Base-by-base conservation (phyloP, 2,113 vertebrate genomes). In the Hipposideros armiger region DNA sequence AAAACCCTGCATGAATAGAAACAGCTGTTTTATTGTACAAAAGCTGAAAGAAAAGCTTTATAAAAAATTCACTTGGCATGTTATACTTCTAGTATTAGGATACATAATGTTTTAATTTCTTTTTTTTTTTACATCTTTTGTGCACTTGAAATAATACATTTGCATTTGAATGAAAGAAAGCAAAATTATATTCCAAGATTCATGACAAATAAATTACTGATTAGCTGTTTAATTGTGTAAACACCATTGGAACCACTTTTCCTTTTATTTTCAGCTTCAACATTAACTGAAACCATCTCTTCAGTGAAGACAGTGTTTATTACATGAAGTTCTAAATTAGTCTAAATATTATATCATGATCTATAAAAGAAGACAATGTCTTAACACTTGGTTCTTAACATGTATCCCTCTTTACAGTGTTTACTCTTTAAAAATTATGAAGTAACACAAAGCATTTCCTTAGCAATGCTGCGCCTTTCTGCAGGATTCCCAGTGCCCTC, bases 41-140 rank as follows among this genome's bases (percentile, higher is more conserved):
- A 97, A 97, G 87, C 83, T 94, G 91, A 97, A 98, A 98, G 95
- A 98, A 98, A 97, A 93, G 96, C 93, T 56, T 77, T 94, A 86
- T 74, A 81, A 87, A 93, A 93, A 97, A 96, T 97, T 97, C 93
- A 78, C 90, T 97, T 98, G 98, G 94, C 97, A 76, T 91, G 74
- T 97, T 98, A 97, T 96, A 97, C 89, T 85, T 83, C 86, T 90
- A 50, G 91, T 95, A 97, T 98, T 98, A 97, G 95, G 97, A 97
- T 96, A 95, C 87, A 47, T 98, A 98, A 96, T 97, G 70, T 98
- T 98, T 98, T 97, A 98, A 98, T 98, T 98, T 98, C 94, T 98
- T 98, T 94, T 47, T 90, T 90, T 96, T 36, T 36, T 36, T 36
- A 36, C 80, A 84, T 97, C 95, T 97, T 98, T 98, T 98, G 92